Conservation (phyloP, 2,113 vertebrate species). For the Sisor rabdophorus region DNA sequence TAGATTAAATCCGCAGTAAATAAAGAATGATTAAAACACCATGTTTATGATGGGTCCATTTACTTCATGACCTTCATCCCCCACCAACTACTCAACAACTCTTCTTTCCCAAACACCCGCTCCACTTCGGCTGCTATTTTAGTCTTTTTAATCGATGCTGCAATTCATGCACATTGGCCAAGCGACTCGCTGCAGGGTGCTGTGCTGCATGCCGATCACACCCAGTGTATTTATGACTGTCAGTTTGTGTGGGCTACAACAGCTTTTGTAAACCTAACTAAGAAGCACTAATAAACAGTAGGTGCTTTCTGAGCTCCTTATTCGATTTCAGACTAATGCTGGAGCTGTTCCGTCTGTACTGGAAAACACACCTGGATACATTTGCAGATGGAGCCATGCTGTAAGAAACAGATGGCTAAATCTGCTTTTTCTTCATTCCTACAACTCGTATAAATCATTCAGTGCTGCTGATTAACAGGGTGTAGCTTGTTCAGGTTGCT, state of each 20-base stretch:
- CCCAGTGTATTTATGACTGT: constrained; percentile 40
- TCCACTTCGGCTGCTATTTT: constrained; percentile 29
- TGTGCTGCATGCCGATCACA: constrained; percentile 41
- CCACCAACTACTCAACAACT: constrained; percentile 31
- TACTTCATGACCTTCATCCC: constrained; percentile 45
- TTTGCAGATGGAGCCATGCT: constrained; percentile 8
- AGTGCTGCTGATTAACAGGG: constrained; percentile 15
- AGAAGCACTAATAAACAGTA: constrained; percentile 35
- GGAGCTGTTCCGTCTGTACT: not conserved
- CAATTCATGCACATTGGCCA: constrained; percentile 40
- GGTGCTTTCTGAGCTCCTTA: constrained; percentile 22
- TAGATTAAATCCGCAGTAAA: constrained; percentile 26
- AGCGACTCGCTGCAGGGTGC: constrained; percentile 31
- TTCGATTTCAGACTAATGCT: constrained; percentile 28
- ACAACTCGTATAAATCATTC: constrained; percentile 17
- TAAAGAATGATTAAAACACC: constrained; percentile 44
- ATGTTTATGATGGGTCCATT: constrained; percentile 37
- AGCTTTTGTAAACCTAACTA: constrained; percentile 20
- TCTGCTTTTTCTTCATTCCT: constrained; percentile 22
- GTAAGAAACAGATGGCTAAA: constrained; percentile 31
- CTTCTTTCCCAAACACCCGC: not conserved
- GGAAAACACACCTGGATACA: constrained; percentile 24
- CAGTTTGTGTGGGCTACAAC: constrained; percentile 35
- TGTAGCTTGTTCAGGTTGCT: constrained; percentile 17
- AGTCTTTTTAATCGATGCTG: constrained; percentile 49